These are phyloP conservation scores for Patiria pectinifera DNA, from an alignment of 53 echinoderm and acorn worm genomes.

Conservation along the genomic window DNA sequence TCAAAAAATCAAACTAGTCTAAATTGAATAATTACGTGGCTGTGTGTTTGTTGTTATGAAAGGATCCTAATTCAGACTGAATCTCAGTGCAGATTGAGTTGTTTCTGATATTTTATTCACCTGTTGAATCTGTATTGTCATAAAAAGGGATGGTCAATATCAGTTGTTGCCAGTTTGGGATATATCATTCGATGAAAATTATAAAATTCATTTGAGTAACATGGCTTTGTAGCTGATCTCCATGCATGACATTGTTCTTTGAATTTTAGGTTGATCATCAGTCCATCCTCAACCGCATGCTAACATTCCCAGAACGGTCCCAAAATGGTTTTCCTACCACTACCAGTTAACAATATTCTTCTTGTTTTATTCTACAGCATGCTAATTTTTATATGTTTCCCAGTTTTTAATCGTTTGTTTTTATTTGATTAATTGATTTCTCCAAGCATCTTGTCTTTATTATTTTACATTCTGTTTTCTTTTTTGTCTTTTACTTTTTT, in stretches of 20 bases:
- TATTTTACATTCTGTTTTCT: slow-evolving; percentile 49
- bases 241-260: neutral
- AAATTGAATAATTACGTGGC: neutral
- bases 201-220: neutral
- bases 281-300: neutral
- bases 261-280: neutral
- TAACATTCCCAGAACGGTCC: neutral
- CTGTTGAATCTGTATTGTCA: neutral
- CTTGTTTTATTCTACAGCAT: neutral
- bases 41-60: too few relatives aligned
- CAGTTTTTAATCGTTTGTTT: neutral
- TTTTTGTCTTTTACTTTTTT: slow-evolving; percentile 47
- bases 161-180: neutral
- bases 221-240: neutral
- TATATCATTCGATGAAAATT: too few relatives aligned
- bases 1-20: neutral
- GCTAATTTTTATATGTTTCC: neutral
- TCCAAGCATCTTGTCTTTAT: slow-evolving; percentile 38
- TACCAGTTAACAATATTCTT: too few relatives aligned
- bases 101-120: too few relatives aligned
- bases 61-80: too few relatives aligned
- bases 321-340: neutral
- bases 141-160: neutral
- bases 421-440: neutral
- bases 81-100: too few relatives aligned